These are phyloP conservation scores for Gymnarchus niloticus DNA, from an alignment of 2,113 vertebrate genomes.

Conservation along the genomic window DNA sequence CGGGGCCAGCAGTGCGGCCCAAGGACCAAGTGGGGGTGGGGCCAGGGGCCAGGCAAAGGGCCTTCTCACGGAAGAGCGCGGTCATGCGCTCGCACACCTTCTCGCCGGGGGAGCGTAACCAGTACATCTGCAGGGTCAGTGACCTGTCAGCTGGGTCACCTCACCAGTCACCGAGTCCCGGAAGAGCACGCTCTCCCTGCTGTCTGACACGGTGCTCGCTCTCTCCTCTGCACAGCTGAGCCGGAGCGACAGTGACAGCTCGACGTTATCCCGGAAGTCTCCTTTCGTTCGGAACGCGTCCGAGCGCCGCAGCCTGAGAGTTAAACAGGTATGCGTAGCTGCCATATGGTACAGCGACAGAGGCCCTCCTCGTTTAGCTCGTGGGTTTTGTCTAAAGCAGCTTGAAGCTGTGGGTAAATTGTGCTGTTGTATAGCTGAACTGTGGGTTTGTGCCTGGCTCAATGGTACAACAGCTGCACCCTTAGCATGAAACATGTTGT, in stretches of 20 bases:
- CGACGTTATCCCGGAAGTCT: conserved; percentile 71
- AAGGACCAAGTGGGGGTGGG: conserved; percentile 59
- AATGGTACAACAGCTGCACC: neutral
- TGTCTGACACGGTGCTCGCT: neutral
- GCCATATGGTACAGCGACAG: neutral
- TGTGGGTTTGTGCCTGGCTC: neutral
- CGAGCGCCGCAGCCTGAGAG: conserved; percentile 67
- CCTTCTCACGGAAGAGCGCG: conserved; percentile 70
- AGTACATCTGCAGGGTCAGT: conserved; percentile 79
- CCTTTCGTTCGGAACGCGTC: conserved; percentile 72
- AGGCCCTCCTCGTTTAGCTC: neutral
- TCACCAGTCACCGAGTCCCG: neutral
- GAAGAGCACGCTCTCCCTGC: neutral
- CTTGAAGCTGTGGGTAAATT: neutral
- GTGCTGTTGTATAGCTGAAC: neutral
- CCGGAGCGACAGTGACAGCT: conserved; percentile 79
- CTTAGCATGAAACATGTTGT: neutral
- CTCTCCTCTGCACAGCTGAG: conserved; percentile 60
- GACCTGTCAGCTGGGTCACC: neutral
- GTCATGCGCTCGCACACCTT: conserved; percentile 80
- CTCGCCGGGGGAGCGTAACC: conserved; percentile 73
- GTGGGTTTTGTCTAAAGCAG: neutral
- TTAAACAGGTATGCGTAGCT: conserved; percentile 66
- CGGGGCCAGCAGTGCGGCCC: conserved; percentile 53
- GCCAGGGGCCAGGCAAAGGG: conserved; percentile 57